phyloP scores from a whole-genome alignment of 2,113 vertebrate species.

The Cyanoliseus patagonus region DNA sequence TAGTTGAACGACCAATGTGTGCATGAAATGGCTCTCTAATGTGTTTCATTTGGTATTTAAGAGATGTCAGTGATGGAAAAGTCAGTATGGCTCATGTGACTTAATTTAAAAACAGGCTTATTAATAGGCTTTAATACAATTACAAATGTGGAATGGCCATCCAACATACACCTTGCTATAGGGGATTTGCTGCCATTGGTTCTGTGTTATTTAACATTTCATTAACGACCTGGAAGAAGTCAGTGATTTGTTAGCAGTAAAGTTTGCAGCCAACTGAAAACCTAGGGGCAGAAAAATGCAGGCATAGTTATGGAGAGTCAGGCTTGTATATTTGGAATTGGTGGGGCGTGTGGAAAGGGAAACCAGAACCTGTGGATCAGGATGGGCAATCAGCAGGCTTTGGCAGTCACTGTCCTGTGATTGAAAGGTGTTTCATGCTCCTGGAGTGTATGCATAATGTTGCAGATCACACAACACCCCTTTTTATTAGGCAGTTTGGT shows the following conservation, averaged over 20 bases:
- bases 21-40: neutral
- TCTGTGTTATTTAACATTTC: neutral
- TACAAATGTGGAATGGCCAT: neutral
- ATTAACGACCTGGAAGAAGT: neutral
- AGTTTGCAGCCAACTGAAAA: neutral
- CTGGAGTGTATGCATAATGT: accelerated
- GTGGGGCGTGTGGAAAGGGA: neutral
- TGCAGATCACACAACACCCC: accelerated
- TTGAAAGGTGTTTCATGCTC: neutral
- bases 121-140: neutral
- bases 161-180: neutral
- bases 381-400: neutral
- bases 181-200: neutral
- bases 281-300: neutral
- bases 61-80: neutral
- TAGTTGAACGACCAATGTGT: neutral
- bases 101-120: neutral
- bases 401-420: neutral
- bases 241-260: neutral
- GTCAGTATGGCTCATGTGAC: neutral
- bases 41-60: neutral
- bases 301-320: neutral
- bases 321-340: neutral
- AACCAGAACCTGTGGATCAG: neutral
- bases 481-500: neutral